Evolutionary conservation across 2,797 vertebrate genomes (phyloP), one percentile per base, ranked within the genome.

Genomic region (Eospalax fontanierii): DNA sequence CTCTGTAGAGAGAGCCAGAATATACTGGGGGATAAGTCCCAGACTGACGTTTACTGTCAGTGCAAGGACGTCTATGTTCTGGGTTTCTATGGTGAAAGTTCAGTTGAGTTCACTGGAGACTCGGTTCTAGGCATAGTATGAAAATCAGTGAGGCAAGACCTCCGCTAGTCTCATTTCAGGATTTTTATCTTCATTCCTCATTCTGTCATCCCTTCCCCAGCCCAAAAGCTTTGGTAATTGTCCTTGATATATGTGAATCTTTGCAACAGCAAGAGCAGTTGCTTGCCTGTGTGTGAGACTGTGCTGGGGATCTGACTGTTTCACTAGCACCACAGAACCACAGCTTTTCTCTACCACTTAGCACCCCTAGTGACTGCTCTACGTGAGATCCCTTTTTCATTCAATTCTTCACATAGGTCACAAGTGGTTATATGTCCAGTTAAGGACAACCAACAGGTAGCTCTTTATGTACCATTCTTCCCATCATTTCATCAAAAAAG

Each of bases 371-470:
- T 74, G 78, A 94, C 81, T 73, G 35, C 30, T 82, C 35, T 50
- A 24, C 21, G 9, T 10, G 26, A 81, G 46, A 81, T 88, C 57
- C 46, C 63, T 95, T 93, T 87, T 80, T 70, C 91, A 89, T 76
- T 95, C 46, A 43, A n/a, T 91, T 78, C 40, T 63, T 96, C 66
- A 91, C 54, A 89, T 86, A 46, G 30, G 35, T 73, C 79, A 89
- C 88, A 89, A 63, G 61, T 40, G 68, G 91, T 90, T 93, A 86
- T 80, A 92, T 95, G 80, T 28, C 18, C n/a, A 91, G 26, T 93
- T 87, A 93, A 95, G 59, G n/a, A 63, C 14, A 63, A 43, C 87
- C 84, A 50, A 40, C 35, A 90, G 90, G 95, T n/a, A 6, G 30
- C 40, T 46, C 1, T 35, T 82, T 74, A n/a, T 74, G 78, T 74